Evolutionary conservation across 2,888 invertebrate genomes (phyloP).

Genomic region (Acrobasis suavella): DNA sequence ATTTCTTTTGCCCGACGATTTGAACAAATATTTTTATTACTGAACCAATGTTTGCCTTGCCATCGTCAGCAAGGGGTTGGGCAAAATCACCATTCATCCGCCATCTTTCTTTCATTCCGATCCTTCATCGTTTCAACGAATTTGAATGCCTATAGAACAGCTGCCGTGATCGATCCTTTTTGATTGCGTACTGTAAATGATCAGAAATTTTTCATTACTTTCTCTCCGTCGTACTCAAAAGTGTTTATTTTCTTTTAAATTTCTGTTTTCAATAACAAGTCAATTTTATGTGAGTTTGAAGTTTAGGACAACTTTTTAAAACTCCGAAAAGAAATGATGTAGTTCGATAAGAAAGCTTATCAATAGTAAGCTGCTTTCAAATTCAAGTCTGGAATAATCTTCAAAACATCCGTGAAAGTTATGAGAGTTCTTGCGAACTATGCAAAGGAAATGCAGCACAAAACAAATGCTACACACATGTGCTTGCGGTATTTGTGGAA

Average conservation of each 20-base stretch:
- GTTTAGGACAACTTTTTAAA: neutral
- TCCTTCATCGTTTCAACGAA: constrained; percentile 59
- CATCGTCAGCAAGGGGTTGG: constrained; percentile 72
- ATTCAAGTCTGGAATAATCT: constrained; percentile 41
- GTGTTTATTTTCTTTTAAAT: neutral
- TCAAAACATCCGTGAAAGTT: constrained; percentile 46
- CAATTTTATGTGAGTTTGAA: neutral
- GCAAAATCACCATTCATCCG: constrained; percentile 64
- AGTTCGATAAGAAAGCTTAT: constrained; percentile 19
- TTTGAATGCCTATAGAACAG: constrained; percentile 59
- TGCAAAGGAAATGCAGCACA: constrained; percentile 56
- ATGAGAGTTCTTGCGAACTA: constrained; percentile 52
- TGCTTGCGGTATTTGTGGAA: constrained; percentile 49
- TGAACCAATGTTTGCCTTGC: constrained; percentile 76
- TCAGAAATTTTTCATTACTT: constrained; percentile 16
- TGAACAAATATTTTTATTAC: constrained; percentile 80
- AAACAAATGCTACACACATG: constrained; percentile 57
- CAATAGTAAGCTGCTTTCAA: constrained; percentile 29
- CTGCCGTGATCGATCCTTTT: constrained; percentile 52
- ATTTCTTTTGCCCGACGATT: constrained; percentile 65
- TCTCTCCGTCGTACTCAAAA: constrained; percentile 1
- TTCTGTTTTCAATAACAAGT: neutral
- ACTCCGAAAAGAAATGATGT: neutral
- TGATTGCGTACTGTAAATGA: constrained; percentile 45
- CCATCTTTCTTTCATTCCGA: constrained; percentile 64